Conservation (phyloP, 2,888 invertebrate genomes). For the Tetramorium bicarinatum region DNA sequence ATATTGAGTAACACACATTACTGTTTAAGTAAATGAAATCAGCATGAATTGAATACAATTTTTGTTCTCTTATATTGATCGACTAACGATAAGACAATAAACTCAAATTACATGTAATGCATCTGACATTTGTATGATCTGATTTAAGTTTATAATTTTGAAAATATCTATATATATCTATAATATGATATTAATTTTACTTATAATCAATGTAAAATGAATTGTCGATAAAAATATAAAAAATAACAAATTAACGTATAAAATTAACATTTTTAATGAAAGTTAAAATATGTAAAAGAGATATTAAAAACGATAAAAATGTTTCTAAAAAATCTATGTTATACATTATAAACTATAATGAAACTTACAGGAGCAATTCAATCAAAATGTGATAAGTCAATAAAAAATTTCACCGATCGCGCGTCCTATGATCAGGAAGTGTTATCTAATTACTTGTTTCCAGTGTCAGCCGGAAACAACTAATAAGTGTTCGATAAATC, state of each 20-base stretch:
- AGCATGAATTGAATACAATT: background rate
- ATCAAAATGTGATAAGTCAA: constrained; percentile 30
- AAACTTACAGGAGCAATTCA: constrained; percentile 34
- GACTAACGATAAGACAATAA: background rate
- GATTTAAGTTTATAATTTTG: background rate
- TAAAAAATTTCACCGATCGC: constrained; percentile 45
- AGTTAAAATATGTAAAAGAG: constrained; percentile 15
- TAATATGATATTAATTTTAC: background rate
- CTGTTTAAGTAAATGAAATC: background rate
- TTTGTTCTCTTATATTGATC: background rate
- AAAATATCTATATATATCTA: background rate
- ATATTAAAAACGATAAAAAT: background rate
- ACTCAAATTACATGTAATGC: background rate
- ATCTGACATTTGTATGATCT: background rate
- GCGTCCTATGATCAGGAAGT: constrained; percentile 19
- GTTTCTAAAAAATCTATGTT: constrained; percentile 5
- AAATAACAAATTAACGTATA: background rate
- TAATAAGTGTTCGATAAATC: constrained; percentile 49
- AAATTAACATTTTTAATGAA: background rate
- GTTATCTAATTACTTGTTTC: constrained; percentile 19
- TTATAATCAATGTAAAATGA: background rate
- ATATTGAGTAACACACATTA: background rate
- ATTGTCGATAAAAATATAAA: background rate
- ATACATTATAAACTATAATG: background rate
- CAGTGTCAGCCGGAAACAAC: constrained; percentile 16